Evolutionary conservation across 1,140 invertebrate genomes (phyloP), one percentile per base, ranked within the genome.

Genomic region (Saccostrea glomerata): DNA sequence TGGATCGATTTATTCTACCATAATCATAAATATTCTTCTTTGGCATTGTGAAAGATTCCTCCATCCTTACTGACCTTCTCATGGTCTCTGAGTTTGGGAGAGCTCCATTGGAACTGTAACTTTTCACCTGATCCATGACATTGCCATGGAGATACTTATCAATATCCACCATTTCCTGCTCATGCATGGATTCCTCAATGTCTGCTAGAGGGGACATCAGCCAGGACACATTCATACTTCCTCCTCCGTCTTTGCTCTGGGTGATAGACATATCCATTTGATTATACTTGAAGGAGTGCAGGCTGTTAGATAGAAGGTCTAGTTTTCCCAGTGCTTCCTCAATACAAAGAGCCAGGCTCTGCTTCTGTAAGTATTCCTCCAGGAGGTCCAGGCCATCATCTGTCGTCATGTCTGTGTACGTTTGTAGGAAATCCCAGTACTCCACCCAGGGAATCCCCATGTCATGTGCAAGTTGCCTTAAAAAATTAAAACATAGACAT

Each of bases 381-480:
- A 99, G 93, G 58, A 96, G 95, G 0, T 94, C 91, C 1, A 98
- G 95, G 3, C 98, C 98, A 87, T 97, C 96, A 0, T 95, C 92
- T 0, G 96, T 96, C 0, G 96, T 94, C 3, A 98, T 95, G 95
- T 99, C 97, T 11, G 97, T 96, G 93, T 97, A 98, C 7, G 96
- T 96, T 91, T 97, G 96, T 9, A 98, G 95, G 93, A 98, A 98
- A 3, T 97, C 96, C 98, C 98, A 99, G 94, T 98, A 98, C 93
- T 99, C 98, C 89, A 96, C 97, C 98, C 98, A 99, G n/a, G 96
- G 95, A 0, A 98, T 95, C 55, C 97, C 96, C 93, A 96, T 96
- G 93, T 97, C 96, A 90, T 96, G 96, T 3, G 98, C 98, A 89
- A 98, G 92, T 87, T 96, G 96, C 90, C 97, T 97, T 93, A 56